Evolutionary conservation across 2,113 vertebrate genomes (phyloP).

Genomic region (Sphaerodactylus townsendi): DNA sequence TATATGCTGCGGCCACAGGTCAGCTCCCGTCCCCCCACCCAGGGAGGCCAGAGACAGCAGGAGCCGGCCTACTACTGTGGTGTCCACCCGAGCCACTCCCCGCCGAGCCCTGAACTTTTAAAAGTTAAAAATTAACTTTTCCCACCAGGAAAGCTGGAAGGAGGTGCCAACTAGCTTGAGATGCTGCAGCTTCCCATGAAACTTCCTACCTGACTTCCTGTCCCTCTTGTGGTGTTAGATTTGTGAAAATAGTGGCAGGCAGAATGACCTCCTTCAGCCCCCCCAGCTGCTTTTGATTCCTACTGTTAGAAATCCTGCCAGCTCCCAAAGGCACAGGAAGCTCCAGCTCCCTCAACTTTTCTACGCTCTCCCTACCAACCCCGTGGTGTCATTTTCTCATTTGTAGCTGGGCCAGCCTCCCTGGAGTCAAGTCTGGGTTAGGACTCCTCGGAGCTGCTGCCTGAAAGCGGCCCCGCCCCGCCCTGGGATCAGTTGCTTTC

Average conservation of each 20-base stretch:
- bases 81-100: no score
- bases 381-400: constrained; percentile 58
- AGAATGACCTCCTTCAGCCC: constrained; percentile 30
- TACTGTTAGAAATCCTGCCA: constrained; percentile 42
- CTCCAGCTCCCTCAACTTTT: constrained; percentile 30
- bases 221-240: constrained; percentile 59
- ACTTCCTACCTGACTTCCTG: constrained; percentile 57
- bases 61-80: no score
- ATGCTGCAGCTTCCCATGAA: constrained; percentile 28
- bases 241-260: constrained; percentile 61
- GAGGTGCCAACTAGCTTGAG: background rate
- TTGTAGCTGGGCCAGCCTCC: constrained; percentile 72
- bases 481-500: constrained; percentile 60
- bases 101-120: no score
- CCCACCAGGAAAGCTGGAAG: constrained; percentile 28
- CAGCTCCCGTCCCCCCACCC: no score
- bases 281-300: constrained; percentile 1
- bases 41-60: no score
- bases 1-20: no score
- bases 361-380: constrained; percentile 48
- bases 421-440: constrained; percentile 63
- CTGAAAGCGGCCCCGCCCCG: constrained; percentile 52
- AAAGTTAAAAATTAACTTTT: no score
- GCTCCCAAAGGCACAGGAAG: constrained; percentile 51
- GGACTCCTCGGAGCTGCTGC: constrained; percentile 37